Base-by-base conservation (phyloP, 1,140 invertebrate species). In the Leptoteleia sp. region DNA sequence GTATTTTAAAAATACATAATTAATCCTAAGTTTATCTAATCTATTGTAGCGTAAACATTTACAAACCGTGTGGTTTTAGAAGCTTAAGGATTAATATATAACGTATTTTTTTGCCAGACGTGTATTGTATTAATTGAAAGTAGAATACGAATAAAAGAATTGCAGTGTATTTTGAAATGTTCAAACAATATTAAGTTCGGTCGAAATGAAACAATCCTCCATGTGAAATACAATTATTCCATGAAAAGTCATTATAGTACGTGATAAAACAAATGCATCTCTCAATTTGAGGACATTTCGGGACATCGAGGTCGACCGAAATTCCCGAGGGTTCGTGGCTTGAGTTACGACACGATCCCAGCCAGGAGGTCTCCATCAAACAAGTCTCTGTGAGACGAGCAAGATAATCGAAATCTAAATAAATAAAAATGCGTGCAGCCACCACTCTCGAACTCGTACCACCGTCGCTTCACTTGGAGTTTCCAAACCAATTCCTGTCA, bases 401-500 rank as follows among this genome's bases (percentile, higher is more conserved):
- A 80, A 82, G 83, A 85, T 87, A 85, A 87, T 85, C 83, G 81
- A 87, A 85, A 76, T 82, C 80, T 82, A 81, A 85, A 87, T 84
- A 85, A 86, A 84, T 84, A 84, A 84, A 83, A 84, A 79, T 72
- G 75, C 65, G 75, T 71, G 61, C 75, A 77, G 48, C 68, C 45
- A 65, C 50, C 31, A 43, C 45, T 67, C 45, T 54, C 55, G 35
- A 64, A 54, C 47, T 42, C 59, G 37, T 35, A 64, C 38, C 48
- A 13, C 19, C 38, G 33, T 33, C 37, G 47, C 25, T 64, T 55
- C 38, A 62, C 48, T 11, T 62, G 27, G 50, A 64, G 33, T 67
- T 71, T 79, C 42, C 52, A 67, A 73, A 68, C 67, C 76, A 79
- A 79, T 79, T 65, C 54, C 54, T 79, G 76, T 72, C 76, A 72